Conservation (phyloP, 2,797 vertebrate species). For the Smutsia temminckii region DNA sequence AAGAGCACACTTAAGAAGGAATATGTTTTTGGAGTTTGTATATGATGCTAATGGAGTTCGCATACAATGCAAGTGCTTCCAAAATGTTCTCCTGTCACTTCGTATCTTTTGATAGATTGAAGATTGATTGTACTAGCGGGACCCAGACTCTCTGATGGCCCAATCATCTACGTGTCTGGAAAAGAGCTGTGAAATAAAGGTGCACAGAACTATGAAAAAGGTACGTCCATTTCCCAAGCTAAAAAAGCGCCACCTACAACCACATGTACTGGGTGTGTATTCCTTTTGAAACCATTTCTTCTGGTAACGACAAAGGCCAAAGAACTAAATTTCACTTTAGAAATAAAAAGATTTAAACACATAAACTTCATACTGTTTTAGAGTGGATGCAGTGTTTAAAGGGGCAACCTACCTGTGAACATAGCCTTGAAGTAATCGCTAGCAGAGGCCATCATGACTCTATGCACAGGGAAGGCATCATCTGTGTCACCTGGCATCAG, state of each 20-base stretch:
- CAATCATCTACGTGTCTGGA: background rate
- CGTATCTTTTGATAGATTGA: conserved; percentile 38
- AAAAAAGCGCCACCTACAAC: background rate
- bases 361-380: background rate
- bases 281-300: background rate
- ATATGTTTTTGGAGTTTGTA: background rate
- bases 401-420: conserved; percentile 94
- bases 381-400: background rate
- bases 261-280: background rate
- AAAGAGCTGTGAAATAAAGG: conserved; percentile 36
- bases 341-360: conserved; percentile 20
- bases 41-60: conserved; percentile 7
- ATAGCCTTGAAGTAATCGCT: conserved; percentile 99
- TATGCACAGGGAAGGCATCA: conserved; percentile 96
- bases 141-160: background rate
- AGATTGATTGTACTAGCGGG: background rate
- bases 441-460: conserved; percentile 99
- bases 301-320: background rate
- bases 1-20: conserved; percentile 47
- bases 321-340: conserved; percentile 4
- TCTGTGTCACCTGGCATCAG: conserved; percentile 97
- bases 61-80: conserved; percentile 40
- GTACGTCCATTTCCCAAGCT: background rate
- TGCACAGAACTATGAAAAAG: background rate
- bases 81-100: conserved; percentile 57